Conservation (phyloP, 2,113 vertebrate genomes). For the Pelecanoides urinatrix region DNA sequence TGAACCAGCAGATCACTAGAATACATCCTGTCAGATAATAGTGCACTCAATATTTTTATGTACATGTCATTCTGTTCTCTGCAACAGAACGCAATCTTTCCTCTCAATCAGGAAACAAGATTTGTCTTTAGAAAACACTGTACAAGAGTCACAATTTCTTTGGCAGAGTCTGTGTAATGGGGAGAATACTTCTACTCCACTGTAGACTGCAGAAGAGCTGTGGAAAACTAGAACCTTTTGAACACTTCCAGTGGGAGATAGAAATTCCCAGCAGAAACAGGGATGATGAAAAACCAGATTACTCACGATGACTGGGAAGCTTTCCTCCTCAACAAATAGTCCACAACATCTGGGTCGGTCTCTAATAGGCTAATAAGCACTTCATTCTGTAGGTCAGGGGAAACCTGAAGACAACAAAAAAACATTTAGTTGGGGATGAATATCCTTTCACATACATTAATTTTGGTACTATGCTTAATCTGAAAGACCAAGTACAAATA, state of each 20-base stretch:
- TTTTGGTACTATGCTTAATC: not conserved
- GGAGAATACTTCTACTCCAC: not conserved
- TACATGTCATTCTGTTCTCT: constrained; percentile 25
- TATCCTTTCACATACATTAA: not conserved
- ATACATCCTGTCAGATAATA: constrained; percentile 33
- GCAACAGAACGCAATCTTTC: not conserved
- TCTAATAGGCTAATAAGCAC: constrained; percentile 91
- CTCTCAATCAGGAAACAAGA: not conserved
- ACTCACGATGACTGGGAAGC: constrained; percentile 91
- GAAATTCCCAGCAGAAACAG: constrained; percentile 48
- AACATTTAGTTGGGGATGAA: not conserved
- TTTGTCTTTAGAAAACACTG: constrained; percentile 26
- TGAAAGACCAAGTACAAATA: not conserved
- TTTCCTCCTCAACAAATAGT: constrained; percentile 93
- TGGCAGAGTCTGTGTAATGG: constrained; percentile 43
- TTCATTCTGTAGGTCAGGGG: constrained; percentile 95
- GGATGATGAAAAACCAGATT: constrained; percentile 24
- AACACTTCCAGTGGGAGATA: constrained; percentile 43
- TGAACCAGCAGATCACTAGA: constrained; percentile 20
- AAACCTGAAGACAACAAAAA: constrained; percentile 71
- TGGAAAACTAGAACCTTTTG: constrained; percentile 50
- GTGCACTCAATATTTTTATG: constrained; percentile 30
- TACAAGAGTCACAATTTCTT: constrained; percentile 38
- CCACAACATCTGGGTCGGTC: constrained; percentile 94
- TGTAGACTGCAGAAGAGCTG: not conserved